A percentile compares a stretch with the other conserved stretches of the same genome.
Conservation (phyloP, 2,797 vertebrate species). For the Acomys russatus region DNA sequence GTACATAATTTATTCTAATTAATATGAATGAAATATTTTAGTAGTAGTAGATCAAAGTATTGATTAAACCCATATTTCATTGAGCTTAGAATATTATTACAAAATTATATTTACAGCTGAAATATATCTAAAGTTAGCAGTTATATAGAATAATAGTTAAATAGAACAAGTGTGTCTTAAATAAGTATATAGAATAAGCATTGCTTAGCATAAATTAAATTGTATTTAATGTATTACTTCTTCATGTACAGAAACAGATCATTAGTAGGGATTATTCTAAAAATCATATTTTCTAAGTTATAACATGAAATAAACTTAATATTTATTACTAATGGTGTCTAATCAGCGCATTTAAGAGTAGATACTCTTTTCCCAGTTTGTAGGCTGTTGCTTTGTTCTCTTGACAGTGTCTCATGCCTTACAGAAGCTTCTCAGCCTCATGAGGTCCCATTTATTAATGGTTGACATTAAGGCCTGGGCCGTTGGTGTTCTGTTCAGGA, state of each 20-base stretch:
- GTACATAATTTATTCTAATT: not conserved
- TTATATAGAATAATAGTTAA: not conserved
- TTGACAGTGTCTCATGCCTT: too few relatives aligned
- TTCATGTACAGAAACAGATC: not conserved
- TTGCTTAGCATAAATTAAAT: conserved; percentile 11
- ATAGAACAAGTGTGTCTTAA: not conserved
- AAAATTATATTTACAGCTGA: not conserved
- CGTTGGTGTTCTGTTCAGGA: too few relatives aligned
- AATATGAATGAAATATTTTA: not conserved
- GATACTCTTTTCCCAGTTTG: not conserved
- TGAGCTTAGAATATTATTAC: not conserved
- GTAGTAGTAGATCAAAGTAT: not conserved
- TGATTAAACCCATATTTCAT: not conserved
- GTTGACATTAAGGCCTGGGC: too few relatives aligned
- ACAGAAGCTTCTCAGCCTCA: too few relatives aligned
- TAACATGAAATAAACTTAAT: not conserved
- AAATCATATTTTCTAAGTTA: conserved; percentile 3
- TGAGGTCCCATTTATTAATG: too few relatives aligned
- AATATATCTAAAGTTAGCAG: not conserved
- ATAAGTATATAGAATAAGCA: not conserved
- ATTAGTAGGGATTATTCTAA: not conserved
- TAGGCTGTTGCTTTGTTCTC: too few relatives aligned
- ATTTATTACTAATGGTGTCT: not conserved
- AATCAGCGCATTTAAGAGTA: not conserved
- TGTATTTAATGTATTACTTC: not conserved